Base-by-base conservation (phyloP, 2,113 vertebrate genomes). In the Indicator indicator region DNA sequence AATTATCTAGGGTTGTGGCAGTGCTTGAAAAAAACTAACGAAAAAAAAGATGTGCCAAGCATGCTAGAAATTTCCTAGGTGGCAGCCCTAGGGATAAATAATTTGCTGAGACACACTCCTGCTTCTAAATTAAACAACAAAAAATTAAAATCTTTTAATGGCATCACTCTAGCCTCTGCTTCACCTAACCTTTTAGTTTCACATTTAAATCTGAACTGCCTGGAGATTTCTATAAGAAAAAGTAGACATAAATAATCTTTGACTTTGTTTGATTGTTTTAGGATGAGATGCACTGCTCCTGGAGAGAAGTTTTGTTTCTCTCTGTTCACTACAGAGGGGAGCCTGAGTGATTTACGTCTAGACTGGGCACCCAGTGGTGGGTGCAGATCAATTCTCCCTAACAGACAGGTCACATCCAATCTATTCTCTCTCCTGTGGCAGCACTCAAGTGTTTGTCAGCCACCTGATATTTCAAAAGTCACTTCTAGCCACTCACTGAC, bases 291-390 rank as follows among this genome's bases (percentile, higher is more conserved):
- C 67, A 74, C 12, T 85, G 7, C 11, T 74, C 46, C 56, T 46
- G 38, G 21, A 50, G 11, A 50, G 38, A 76, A 72, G 15, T 32
- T 85, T 59, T 83, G 6, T 75, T 86, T 38, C 48, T 68, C 15
- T 59, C 38, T 79, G 11, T 28, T 65, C 38, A n/a, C 59, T 82
- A 56, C 12, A 58, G 44, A 80, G 20, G 23, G 17, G 15, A 87
- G 20, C 71, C 28, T 71, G 42, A 78, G 52, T 42, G 56, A 73
- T 86, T 90, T 78, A 56, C 0, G 0, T 70, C 83, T 68, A 86
- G 30, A 56, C 36, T 15, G 32, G 46, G 14, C 46, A 79, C 40
- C 50, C 0, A 0, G 33, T 70, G 64, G 44, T 1, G 2, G 32
- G 54, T 62, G 59, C 6, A 73, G 78, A 91, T 73, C 40, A 93